Evolutionary conservation across 2,797 vertebrate genomes (phyloP), one percentile per base, ranked within the genome.

Genomic region (Leptodactylus fallax): DNA sequence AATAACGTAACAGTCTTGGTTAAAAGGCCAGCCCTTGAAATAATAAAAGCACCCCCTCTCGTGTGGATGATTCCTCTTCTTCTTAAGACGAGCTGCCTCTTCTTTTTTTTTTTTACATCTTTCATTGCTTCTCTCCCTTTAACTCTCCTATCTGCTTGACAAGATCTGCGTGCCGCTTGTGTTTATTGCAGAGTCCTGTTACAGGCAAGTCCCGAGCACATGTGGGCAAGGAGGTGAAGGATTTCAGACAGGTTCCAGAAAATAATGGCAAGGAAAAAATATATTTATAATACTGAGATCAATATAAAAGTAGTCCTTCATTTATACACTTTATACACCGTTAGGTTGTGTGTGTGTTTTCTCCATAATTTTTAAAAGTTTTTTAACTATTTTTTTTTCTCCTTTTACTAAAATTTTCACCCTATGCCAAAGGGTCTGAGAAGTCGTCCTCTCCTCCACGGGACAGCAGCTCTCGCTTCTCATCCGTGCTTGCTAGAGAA

Each of bases 281-380:
- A 89, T 86, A 89, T 89, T 89, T 89, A 97, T 97, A 99, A 98
- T 97, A 99, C 97, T 99, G 97, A 97, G 95, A 95, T 98, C 97
- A 98, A 98, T 98, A 98, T 96, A 99, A 98, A 98, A 98, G 96
- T 98, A 98, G 96, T 98, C 97, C 97, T 98, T 98, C 97, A 97
- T 97, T 95, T 98, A 96, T 98, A 98, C 98, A 98, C 95, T 98
- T 98, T 98, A 95, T 98, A 99, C 98, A 99, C 94, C 95, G 93
- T 95, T 95, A 85, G 81, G 82, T 85, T 90, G 87, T 94, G 93
- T 87, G 91, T 93, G 94, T 94, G 79, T 90, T 79, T 90, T 89
- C 78, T 72, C 90, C 85, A 87, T 87, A 71, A 81, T 88, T 88
- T 85, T 82, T 81, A 80, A 79, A 60, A 72, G 63, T 86, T 79